Base-by-base conservation (phyloP, 1,140 invertebrate genomes). In the Linepithema humile region DNA sequence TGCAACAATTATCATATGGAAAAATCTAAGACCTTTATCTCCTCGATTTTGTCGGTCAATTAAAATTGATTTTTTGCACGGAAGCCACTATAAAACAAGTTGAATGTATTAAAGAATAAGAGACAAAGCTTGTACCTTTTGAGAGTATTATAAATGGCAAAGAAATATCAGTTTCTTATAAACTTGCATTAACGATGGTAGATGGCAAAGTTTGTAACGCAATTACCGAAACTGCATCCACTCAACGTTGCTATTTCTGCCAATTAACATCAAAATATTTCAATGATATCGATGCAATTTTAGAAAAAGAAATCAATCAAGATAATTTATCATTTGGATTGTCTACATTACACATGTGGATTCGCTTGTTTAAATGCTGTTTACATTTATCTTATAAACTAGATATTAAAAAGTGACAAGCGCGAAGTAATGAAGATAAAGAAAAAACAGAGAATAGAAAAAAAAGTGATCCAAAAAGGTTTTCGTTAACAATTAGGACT, bases 281-380 rank as follows among this genome's bases (percentile, higher is more conserved):
- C 67, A 94, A 95, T 70, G 86, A 92, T 55, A 80, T 93, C 17
- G 70, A 90, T 57, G 29, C n/a, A 65, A 73, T 88, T 55, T 17
- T 86, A 1, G n/a, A 74, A 83, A 90, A 74, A 65, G 6, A 65
- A 91, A 77, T 90, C 12, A 75, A 83, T 55, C 70, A 78, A 62
- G 73, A 85, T 40, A 64, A 80, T 78, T 73, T 92, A 2, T 29
- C 90, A 26, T 94, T 93, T 83, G 93, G 93, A 5, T 40, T 94
- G 29, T 94, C 92, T 4, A 88, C 88, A 0, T 82, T 94, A 26
- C 93, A 94, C 85, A 91, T 88, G 0, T 89, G 90, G 75, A 94
- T 93, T 60, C 64, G 90, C 1, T 90, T 92, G 59, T 90, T 93
- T 55, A 88, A 94, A 83, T 88, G 74, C 20, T 59, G 91, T 17